Percentiles rank a stretch among this genome's conserved stretches.
These are phyloP conservation scores for Tetramorium simillimum DNA, from an alignment of 1,140 invertebrate genomes.

Conservation along the genomic window DNA sequence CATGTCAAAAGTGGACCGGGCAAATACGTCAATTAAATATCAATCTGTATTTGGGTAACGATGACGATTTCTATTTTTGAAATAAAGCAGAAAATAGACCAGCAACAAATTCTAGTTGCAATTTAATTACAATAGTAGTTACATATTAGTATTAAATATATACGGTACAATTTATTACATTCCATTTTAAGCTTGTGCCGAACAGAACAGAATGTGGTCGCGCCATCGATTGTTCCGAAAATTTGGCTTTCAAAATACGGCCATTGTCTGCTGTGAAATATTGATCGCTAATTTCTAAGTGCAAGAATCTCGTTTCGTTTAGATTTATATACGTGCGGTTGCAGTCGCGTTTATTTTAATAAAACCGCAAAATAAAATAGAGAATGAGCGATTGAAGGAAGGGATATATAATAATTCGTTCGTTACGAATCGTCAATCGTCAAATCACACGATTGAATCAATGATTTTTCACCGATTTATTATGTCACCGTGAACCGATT, in stretches of 20 bases:
- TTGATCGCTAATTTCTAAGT: not conserved
- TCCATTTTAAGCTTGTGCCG: not conserved
- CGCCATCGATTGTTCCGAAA: not conserved
- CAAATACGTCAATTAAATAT: conserved; percentile 21
- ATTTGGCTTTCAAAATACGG: not conserved
- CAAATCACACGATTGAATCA: not conserved
- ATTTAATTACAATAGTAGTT: not conserved
- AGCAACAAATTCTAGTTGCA: not conserved
- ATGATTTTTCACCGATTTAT: not conserved
- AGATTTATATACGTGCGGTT: not conserved
- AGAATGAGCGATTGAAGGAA: too few species aligned
- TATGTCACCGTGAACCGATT: not conserved
- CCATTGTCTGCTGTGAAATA: not conserved
- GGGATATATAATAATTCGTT: not conserved
- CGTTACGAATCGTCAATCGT: not conserved
- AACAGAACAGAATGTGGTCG: not conserved
- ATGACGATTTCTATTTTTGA: not conserved
- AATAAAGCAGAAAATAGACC: too few species aligned
- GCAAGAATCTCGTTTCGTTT: not conserved
- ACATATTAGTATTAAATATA: not conserved
- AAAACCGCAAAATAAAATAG: not conserved
- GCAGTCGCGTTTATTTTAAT: not conserved
- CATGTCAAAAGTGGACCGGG: not conserved
- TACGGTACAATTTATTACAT: not conserved
- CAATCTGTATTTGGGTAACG: not conserved